Conservation (phyloP, 2,113 vertebrate species). For the Chloroceryle aenea region DNA sequence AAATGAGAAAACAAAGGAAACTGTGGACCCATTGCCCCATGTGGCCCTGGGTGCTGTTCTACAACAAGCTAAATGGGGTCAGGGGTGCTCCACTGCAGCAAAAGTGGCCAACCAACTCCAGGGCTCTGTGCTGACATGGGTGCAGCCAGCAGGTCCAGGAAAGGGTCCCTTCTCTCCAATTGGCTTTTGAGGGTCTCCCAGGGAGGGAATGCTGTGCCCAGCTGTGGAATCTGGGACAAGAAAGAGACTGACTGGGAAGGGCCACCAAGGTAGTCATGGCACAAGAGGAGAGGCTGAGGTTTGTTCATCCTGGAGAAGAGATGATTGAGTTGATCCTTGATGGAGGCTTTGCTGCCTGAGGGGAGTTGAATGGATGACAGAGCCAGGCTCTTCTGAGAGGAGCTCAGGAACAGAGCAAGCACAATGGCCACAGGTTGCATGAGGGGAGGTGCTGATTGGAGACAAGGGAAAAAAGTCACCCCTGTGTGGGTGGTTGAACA, state of each 20-base stretch:
- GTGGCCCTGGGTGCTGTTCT: neutral
- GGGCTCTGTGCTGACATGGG: neutral
- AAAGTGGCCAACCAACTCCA: too few species aligned
- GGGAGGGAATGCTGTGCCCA: neutral
- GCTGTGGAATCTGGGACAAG: neutral
- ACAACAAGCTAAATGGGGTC: neutral
- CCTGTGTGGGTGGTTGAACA: rapidly evolving
- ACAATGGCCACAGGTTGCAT: neutral
- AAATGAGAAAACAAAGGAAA: neutral
- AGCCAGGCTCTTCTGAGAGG: neutral
- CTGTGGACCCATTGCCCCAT: neutral
- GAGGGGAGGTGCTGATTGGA: neutral
- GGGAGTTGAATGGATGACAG: neutral
- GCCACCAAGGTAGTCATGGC: neutral
- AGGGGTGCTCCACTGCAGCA: neutral
- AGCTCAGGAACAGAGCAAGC: neutral
- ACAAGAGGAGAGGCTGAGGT: neutral
- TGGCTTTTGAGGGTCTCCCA: neutral
- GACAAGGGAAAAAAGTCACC: neutral
- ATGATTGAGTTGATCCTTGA: neutral
- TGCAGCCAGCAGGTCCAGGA: neutral
- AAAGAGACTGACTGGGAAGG: neutral
- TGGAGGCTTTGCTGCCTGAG: neutral
- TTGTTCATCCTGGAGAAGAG: neutral
- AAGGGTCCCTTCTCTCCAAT: neutral